A percentile compares a stretch with the other conserved stretches of the same genome.
Conservation (phyloP, 1,140 invertebrate species). For the Eulimnadia texana region DNA sequence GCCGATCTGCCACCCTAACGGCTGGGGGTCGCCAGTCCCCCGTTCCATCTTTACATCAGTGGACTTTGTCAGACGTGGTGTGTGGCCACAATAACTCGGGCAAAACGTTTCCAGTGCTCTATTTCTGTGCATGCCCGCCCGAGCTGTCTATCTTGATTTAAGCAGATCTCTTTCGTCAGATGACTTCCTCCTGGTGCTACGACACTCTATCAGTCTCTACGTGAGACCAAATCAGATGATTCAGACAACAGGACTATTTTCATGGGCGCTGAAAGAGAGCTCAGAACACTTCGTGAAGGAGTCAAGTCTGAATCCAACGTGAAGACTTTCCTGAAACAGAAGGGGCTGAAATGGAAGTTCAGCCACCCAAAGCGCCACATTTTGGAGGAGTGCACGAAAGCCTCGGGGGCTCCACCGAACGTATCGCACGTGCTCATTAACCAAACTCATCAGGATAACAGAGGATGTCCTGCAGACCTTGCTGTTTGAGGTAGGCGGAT, state of each 20-base stretch:
- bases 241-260: slow-evolving; percentile 31
- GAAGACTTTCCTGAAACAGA: background rate
- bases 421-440: background rate
- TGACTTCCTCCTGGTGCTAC: slow-evolving; percentile 26
- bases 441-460: background rate
- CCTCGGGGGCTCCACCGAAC: slow-evolving; percentile 21
- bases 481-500: slow-evolving; percentile 1
- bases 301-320: background rate
- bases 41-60: too few relatives aligned
- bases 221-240: slow-evolving; percentile 23
- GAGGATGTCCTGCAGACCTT: slow-evolving; percentile 5
- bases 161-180: slow-evolving; percentile 26
- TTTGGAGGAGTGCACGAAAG: slow-evolving; percentile 32
- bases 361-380: slow-evolving; percentile 27
- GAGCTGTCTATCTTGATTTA: slow-evolving; percentile 22
- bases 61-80: too few relatives aligned
- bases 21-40: background rate
- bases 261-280: slow-evolving; percentile 20
- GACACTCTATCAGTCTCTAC: slow-evolving; percentile 28
- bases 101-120: too few relatives aligned
- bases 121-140: too few relatives aligned
- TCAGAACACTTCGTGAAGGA: background rate
- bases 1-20: background rate
- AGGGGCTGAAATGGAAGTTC: slow-evolving; percentile 29
- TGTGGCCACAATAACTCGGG: too few relatives aligned